A percentile compares a stretch with the other conserved stretches of the same genome.
phyloP scores from a whole-genome alignment of 2,113 vertebrate species.

The Setophaga petechia region DNA sequence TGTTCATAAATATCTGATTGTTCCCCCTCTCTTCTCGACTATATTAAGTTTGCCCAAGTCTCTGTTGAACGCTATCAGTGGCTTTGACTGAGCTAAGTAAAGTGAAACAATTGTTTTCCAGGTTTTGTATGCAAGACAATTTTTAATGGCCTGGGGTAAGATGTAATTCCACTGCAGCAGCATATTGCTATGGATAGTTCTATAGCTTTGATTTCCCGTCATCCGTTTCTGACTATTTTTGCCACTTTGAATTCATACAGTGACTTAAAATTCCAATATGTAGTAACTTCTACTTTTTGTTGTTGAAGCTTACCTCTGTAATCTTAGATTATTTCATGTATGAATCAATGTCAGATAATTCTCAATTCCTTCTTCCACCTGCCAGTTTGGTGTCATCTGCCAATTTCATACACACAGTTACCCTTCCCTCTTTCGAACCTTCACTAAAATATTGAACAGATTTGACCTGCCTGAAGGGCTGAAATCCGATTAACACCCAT shows the following conservation, averaged over 20 bases:
- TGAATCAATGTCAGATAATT: not conserved
- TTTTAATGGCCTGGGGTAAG: not conserved
- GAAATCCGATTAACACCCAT: not conserved
- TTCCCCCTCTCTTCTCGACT: not conserved
- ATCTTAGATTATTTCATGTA: not conserved
- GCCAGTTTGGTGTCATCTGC: not conserved
- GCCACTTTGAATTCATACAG: not conserved
- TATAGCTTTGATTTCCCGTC: not conserved
- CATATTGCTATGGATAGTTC: rapidly evolving
- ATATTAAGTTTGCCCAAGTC: rapidly evolving
- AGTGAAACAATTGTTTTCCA: not conserved
- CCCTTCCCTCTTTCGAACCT: not conserved
- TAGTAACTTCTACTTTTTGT: no score
- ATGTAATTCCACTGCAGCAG: not conserved
- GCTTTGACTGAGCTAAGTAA: not conserved
- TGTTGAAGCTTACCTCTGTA: not conserved
- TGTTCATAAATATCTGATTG: no score
- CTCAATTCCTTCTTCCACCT: not conserved
- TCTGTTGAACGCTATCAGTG: not conserved
- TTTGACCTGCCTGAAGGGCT: not conserved
- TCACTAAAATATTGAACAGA: not conserved
- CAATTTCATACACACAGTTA: not conserved
- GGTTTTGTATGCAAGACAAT: not conserved
- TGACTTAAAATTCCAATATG: not conserved
- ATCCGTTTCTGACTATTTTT: not conserved